Conservation (phyloP, 2,888 invertebrate genomes). For the Scaptomyza flava region DNA sequence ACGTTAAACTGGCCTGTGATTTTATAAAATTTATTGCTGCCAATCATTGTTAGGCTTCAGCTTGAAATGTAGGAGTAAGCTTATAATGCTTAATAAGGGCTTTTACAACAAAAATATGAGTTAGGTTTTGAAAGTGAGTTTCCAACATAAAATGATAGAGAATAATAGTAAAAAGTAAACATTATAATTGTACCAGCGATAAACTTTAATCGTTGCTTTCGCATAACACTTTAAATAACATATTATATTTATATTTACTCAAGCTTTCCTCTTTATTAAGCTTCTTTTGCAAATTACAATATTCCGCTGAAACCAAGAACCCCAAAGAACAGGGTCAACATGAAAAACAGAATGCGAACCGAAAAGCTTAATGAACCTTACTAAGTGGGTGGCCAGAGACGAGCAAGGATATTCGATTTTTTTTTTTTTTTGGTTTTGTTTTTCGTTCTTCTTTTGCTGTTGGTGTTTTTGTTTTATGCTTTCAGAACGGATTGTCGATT, state of each 20-base stretch:
- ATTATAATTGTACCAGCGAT: too few relatives aligned
- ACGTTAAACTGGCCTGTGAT: too few relatives aligned
- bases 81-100: too few relatives aligned
- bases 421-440: slow-evolving; percentile 9
- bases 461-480: slow-evolving; percentile 17
- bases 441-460: neutral
- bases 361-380: slow-evolving; percentile 41
- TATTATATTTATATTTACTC: neutral
- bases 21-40: too few relatives aligned
- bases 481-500: slow-evolving; percentile 36
- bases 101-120: too few relatives aligned
- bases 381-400: slow-evolving; percentile 21
- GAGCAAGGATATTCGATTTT: neutral
- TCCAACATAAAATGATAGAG: too few relatives aligned
- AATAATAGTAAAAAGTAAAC: too few relatives aligned
- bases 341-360: slow-evolving; percentile 1
- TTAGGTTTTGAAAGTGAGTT: too few relatives aligned
- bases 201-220: too few relatives aligned
- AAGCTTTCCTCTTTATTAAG: neutral
- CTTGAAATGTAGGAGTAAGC: too few relatives aligned
- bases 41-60: too few relatives aligned
- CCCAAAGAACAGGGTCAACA: slow-evolving; percentile 16
- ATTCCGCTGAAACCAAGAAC: neutral
- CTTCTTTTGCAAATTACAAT: neutral
- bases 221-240: neutral